Evolutionary conservation across 2,113 vertebrate genomes (phyloP), one percentile per base, ranked within the genome.

Genomic region (Platichthys flesus): DNA sequence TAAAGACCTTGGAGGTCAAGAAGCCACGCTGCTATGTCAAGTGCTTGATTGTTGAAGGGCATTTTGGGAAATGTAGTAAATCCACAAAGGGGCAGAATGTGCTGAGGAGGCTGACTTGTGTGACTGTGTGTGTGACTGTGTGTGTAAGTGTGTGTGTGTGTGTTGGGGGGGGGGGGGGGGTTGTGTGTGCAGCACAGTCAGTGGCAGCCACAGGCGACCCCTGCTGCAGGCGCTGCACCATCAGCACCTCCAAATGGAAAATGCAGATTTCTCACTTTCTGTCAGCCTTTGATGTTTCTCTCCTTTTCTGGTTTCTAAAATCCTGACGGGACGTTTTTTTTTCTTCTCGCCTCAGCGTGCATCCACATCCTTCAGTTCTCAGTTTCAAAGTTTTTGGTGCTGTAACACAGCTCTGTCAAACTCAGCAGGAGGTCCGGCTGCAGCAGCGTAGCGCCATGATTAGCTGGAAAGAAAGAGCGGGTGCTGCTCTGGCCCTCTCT

Each of bases 181-280:
- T n/a, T n/a, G 37, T 40, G 37, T 12, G 35, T 37, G 35, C 9
- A 37, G 35, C 35, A 37, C 20, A 47, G 14, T 47, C 15, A 47
- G 45, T 47, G 45, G 35, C 55, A 62, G 54, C 52, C 52, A 54
- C 52, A 54, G 52, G 52, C 52, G 52, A 54, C 61, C 77, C 58
- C 80, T 18, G 63, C 81, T 84, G 77, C 52, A 78, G 69, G 72
- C 73, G 24, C 57, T 82, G 85, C 84, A 75, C 51, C 64, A 86
- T 87, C 87, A 85, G 82, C 87, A 87, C 58, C 79, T 81, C 74
- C 63, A 55, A 26, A 67, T 85, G 63, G 74, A 88, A 70, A 81
- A 28, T 81, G 83, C 83, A 83, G 58, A 68, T 79, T 73, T 69
- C 73, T 73, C 74, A 74, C 73, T 86, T 86, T 79, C 55, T 56